Base-by-base conservation (phyloP, 2,888 invertebrate genomes). In the Esperia sulphurella region DNA sequence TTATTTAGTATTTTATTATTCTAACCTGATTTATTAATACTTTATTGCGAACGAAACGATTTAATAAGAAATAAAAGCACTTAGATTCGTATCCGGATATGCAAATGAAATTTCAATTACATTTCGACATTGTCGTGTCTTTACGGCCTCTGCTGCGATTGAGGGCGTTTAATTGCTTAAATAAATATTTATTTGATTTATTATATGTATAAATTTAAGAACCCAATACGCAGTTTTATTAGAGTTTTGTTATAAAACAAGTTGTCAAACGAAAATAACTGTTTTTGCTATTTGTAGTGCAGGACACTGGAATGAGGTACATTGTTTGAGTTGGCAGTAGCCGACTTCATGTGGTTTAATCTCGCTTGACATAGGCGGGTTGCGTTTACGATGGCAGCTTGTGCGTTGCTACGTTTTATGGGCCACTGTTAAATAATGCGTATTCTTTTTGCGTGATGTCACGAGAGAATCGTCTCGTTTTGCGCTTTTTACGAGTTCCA, bases 361-460 rank as follows among this genome's bases (percentile, higher is more conserved):
- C 45, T 74, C 63, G 63, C 68, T 68, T 68, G 67, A 74, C 71
- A 71, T 66, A 63, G 64, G 63, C 61, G 61, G 61, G 51, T 21
- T 59, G 59, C 71, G 65, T 78, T 79, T 79, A 79, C 75, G 79
- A 74, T 63, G 60, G 59, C 65, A 69, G 63, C 67, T 68, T 70
- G 67, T 70, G 68, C 65, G 66, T 69, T 57, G 63, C 65, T 61
- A 65, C 71, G 66, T 75, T 79, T 83, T 79, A 83, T 75, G 72
- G 65, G 61, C 61, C 57, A 63, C 71, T 72, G 74, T 75, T 82
- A 78, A 82, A 83, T 82, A 79, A 79, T 83, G 75, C 73, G 72
- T 71, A 73, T 67, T 73, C 69, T 71, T 76, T 75, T 55, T 62
- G 58, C 58, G 73, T 76, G 73, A 68, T 73, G 69, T 67, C 68